Evolutionary conservation across 2,888 invertebrate genomes (phyloP), one percentile per base, ranked within the genome.

Genomic region (Ashinkailepas kermadecensis): DNA sequence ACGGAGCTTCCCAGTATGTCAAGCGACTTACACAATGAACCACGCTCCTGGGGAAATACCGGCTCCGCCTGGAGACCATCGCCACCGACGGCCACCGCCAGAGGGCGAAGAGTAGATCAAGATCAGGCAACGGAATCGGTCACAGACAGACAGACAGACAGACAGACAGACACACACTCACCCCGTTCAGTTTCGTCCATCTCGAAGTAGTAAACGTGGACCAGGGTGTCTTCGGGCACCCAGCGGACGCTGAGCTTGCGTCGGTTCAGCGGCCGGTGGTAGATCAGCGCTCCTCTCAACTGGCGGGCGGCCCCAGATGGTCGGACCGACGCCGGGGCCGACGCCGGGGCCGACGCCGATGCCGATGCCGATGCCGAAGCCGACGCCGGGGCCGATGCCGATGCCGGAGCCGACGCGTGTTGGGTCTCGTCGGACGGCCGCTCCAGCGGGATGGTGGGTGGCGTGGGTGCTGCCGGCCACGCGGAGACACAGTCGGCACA

Each of bases 161-260:
- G 67, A 25, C 18, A 67, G 9, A 67, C 6, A 21, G 9, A 54
- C 74, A 15, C 18, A 15, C 18, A 67, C 78, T 78, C 78, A 87
- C 87, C 86, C 86, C 98, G 91, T 88, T 98, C 98, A n/a, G 94
- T 96, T 88, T 97, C 97, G 88, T 98, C 97, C 84, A 97, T 89
- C 87, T 97, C 97, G 88, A 98, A 98, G 88, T 92, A 97, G 85
- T 93, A 92, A 82, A 95, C 90, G 86, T 94, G 92, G 85, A 94
- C 94, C 65, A 98, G 89, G 84, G 93, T 91, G 12, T 90, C 88
- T 82, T 96, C 95, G 10, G 92, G 91, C 86, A 93, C 93, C 93
- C 95, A 97, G 86, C 92, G 92, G 10, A 94, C 91, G 85, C 91
- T 91, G 87, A 94, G 94, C 86, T 94, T 95, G 7, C 93, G 94